These are phyloP conservation scores for Artibeus lituratus DNA, from an alignment of 2,797 vertebrate species.

Conservation along the genomic window DNA sequence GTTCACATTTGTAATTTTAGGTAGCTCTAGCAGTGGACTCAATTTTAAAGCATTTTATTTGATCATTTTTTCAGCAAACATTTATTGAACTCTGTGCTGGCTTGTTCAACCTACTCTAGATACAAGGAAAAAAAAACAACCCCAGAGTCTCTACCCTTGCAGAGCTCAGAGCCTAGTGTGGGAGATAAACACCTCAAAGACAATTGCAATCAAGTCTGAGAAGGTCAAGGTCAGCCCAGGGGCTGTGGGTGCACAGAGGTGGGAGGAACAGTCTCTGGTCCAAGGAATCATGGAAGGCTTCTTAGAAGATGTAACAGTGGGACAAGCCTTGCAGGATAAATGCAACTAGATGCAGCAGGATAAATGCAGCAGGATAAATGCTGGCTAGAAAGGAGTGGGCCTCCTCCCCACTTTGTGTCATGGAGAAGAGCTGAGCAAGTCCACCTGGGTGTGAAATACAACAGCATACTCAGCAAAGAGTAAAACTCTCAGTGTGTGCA, in stretches of 20 bases:
- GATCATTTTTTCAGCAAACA: background rate
- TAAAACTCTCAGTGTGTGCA: background rate
- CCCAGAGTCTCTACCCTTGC: background rate
- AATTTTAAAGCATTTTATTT: background rate
- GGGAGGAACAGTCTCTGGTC: background rate
- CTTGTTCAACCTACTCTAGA: background rate
- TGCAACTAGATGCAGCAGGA: background rate
- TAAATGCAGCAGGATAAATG: background rate
- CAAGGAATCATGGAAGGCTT: background rate
- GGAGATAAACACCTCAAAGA: background rate
- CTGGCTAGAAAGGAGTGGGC: background rate
- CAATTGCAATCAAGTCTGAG: background rate
- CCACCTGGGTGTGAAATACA: background rate
- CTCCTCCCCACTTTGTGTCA: too few species aligned
- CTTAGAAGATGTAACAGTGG: background rate
- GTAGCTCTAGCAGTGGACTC: background rate
- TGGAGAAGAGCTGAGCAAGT: background rate
- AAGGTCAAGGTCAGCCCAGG: background rate
- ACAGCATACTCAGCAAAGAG: background rate
- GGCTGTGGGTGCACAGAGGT: background rate
- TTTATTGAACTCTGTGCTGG: background rate
- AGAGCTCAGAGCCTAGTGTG: background rate
- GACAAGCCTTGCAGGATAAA: background rate
- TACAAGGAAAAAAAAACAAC: background rate
- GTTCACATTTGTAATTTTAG: background rate